Evolutionary conservation across 2,113 vertebrate species (phyloP), one percentile per base, ranked within the genome.

Genomic region (Regulus satrapa): DNA sequence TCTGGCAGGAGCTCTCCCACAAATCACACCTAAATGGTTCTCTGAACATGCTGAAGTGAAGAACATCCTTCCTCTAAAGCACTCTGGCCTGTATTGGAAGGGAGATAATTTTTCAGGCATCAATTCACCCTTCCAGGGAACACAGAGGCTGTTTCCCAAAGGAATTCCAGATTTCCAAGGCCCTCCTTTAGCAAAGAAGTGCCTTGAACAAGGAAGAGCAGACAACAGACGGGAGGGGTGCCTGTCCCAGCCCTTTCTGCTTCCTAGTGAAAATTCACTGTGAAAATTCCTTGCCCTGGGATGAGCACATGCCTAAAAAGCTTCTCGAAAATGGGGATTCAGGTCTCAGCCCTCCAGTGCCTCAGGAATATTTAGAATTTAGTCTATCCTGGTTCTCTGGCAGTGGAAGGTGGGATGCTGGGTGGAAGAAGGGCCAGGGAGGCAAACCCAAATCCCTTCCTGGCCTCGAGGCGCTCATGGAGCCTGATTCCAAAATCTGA

Each of bases 391-490:
- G 12, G 36, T 52, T 15, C 66, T 48, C 87, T 2, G 64, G 28
- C 25, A 10, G 15, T 43, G n/a, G 54, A 32, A 83, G 66, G 51
- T 6, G 8, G 25, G 38, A 10, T 52, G 46, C 54, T 61, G 84
- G 19, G 13, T 9, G 7, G 38, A 71, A 49, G 46, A 49, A 72
- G 10, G 25, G 29, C 41, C 25, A 31, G 54, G 28, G 36, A 88
- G 25, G 28, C 17, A 63, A 76, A n/a, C 17, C 21, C 26, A 38
- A 89, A 82, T 43, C n/a, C 20, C 32, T 43, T 68, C 32, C 26
- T 25, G 45, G 46, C 59, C 66, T 29, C 8, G 4, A 58, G n/a
- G 28, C 0, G 0, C 38, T 73, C 32, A 3, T 0, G 0, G 23
- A 31, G 3, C 12, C 52, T 8, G 19, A 64, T 9, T 38, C 32